phyloP scores from a whole-genome alignment of 2,113 vertebrate species.

The Camarhynchus parvulus region DNA sequence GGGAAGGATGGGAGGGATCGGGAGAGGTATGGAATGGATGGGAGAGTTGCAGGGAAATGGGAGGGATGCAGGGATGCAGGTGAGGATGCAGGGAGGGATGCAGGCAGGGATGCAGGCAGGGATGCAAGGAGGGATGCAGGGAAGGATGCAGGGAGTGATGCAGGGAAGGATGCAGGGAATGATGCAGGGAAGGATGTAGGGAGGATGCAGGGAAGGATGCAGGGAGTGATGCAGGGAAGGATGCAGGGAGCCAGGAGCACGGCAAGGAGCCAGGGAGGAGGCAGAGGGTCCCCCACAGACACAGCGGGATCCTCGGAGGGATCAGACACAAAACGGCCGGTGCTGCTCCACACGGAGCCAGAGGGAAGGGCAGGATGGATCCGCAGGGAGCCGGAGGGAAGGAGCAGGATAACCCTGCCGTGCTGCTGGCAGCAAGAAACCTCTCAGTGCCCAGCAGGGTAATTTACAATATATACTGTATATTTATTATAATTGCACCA shows the following conservation, averaged over 20 bases:
- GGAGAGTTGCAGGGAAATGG: neutral
- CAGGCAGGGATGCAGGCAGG: neutral
- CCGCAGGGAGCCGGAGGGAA: fast-evolving
- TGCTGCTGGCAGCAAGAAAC: neutral
- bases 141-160: neutral
- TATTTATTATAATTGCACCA: slow-evolving; percentile 71
- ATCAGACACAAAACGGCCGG: neutral
- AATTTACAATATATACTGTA: slow-evolving; percentile 68
- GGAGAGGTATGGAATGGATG: neutral
- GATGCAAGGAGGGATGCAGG: neutral
- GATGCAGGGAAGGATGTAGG: neutral
- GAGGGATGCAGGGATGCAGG: neutral
- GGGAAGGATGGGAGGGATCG: neutral
- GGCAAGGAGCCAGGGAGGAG: neutral
- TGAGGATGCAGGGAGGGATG: neutral
- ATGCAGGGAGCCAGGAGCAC: neutral
- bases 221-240: neutral
- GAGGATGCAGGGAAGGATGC: neutral
- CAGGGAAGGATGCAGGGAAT: neutral
- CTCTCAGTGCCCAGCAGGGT: neutral
- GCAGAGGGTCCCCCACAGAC: fast-evolving
- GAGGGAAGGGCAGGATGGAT: neutral
- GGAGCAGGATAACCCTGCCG: neutral
- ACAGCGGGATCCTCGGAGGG: neutral
- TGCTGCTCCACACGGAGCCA: neutral